Evolutionary conservation across 1,140 invertebrate species (phyloP), one percentile per base, ranked within the genome.

Genomic region (Stenopsyche tienmushanensis): DNA sequence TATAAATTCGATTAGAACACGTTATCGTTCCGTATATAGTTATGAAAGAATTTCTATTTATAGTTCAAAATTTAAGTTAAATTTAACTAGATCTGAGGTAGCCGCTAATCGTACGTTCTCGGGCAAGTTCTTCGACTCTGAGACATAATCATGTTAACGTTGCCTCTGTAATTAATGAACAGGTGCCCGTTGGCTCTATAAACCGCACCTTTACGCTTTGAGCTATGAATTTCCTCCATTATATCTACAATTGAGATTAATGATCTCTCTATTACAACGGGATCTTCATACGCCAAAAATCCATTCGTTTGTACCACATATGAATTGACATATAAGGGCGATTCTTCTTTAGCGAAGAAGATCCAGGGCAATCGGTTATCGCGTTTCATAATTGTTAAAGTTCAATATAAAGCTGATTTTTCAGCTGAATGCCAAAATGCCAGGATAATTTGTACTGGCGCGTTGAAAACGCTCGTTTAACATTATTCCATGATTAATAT

Each of bases 181-280:
- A 34, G 29, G 29, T n/a, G n/a, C n/a, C n/a, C n/a, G n/a, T n/a
- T 34, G 29, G 29, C 5, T 34, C 13, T 5, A 34, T 34, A 34
- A 34, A 34, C 53, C 53, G 29, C 53, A 55, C 53, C 53, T 55
- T 17, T 55, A 26, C 29, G 26, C 26, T 21, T 41, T n/a, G 53
- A 18, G 53, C 26, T 2, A 25, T 10, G 25, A 25, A n/a, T 55
- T 41, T 39, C 21, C 10, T 17, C 53, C 34, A 39, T 39, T 20
- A 15, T 17, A 41, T 26, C 3, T 41, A 20, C 53, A 55, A 55
- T 55, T 41, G 53, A 55, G 53, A 55, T 55, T 55, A 55, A 55
- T 55, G 53, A 21, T 25, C 53, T 18, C 13, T 34, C 5, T 7
- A 34, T 34, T 34, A 17, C 29, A 50, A 50, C 15, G 53, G 26